These are phyloP conservation scores for Dasypogon diadema DNA, from an alignment of 2,888 invertebrate species.

Conservation along the genomic window DNA sequence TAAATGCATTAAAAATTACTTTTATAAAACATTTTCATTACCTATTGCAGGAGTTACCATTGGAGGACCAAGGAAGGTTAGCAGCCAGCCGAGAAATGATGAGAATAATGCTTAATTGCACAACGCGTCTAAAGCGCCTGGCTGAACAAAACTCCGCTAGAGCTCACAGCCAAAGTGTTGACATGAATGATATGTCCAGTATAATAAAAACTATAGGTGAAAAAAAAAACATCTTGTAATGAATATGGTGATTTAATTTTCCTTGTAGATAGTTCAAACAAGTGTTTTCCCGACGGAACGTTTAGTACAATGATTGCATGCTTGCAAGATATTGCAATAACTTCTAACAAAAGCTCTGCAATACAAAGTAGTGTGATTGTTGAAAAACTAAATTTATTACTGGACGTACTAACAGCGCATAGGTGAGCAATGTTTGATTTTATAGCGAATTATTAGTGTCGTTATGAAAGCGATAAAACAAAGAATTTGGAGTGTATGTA, in stretches of 20 bases:
- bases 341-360: conserved; percentile 57
- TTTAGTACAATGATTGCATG: conserved; percentile 57
- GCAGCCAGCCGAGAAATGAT: conserved; percentile 59
- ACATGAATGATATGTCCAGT: conserved; percentile 58
- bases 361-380: conserved; percentile 58
- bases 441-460: too few species aligned
- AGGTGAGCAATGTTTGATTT: conserved; percentile 58
- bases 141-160: conserved; percentile 58
- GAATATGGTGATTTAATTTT: neutral
- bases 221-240: too few species aligned
- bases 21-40: neutral
- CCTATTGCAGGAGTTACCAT: conserved; percentile 56
- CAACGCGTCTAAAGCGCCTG: conserved; percentile 58
- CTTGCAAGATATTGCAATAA: conserved; percentile 57
- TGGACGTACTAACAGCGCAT: conserved; percentile 59
- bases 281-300: conserved; percentile 55
- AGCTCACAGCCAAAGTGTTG: conserved; percentile 57
- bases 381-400: conserved; percentile 58
- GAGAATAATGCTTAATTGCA: conserved; percentile 58
- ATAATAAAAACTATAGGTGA: conserved; percentile 58
- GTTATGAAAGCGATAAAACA: too few species aligned
- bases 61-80: conserved; percentile 59
- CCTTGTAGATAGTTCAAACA: conserved; percentile 55
- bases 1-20: neutral
- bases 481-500: too few species aligned